Conservation (phyloP, 2,113 vertebrate species). For the Pseudopipra pipra region DNA sequence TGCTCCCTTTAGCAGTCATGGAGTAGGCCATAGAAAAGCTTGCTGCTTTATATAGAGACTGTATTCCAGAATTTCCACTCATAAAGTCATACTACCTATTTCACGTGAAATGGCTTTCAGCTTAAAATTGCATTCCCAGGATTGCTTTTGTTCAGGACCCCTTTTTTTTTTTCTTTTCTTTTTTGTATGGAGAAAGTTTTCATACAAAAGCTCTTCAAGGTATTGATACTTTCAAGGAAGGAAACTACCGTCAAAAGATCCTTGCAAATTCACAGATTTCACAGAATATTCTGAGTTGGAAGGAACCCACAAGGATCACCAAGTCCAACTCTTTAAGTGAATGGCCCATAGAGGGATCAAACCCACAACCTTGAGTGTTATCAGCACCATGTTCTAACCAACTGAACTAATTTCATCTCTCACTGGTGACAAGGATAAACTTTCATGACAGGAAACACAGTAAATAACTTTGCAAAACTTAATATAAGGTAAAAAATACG, state of each 20-base stretch:
- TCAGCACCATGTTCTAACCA: neutral
- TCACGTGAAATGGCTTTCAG: neutral
- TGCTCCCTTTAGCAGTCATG: conserved; percentile 36
- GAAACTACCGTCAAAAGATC: neutral
- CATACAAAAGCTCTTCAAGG: neutral
- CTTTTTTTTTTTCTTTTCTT: neutral
- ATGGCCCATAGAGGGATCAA: neutral
- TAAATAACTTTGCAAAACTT: neutral
- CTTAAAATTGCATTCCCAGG: conserved; percentile 10
- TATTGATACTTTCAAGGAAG: neutral
- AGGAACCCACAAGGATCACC: neutral
- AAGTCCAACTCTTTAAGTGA: neutral
- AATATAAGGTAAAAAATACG: neutral
- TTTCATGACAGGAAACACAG: neutral
- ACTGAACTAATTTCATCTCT: neutral
- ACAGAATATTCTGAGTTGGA: neutral
- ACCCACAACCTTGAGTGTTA: neutral
- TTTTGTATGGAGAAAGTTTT: neutral
- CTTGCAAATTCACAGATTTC: neutral
- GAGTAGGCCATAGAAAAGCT: neutral
- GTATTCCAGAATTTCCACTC: conserved; percentile 34
- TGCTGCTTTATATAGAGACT: conserved; percentile 9
- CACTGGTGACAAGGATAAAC: neutral
- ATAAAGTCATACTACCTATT: conserved; percentile 30
- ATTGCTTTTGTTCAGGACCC: neutral